A percentile compares a stretch with the other conserved stretches of the same genome.
Evolutionary conservation across 2,113 vertebrate genomes (phyloP).

Genomic region (Aphyosemion australe): DNA sequence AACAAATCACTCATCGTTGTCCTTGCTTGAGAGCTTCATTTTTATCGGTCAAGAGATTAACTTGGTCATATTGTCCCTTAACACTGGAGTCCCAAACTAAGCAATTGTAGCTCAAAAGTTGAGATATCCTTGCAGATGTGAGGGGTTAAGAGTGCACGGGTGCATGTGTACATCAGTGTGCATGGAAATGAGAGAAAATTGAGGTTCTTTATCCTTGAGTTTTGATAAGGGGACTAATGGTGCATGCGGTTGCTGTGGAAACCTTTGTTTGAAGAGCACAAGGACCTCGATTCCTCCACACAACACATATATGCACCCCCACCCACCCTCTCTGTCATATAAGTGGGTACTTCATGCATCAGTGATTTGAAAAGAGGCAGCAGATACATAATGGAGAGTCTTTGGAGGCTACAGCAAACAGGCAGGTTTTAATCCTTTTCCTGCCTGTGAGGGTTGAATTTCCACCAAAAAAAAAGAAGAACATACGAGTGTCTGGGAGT

Average conservation of each 20-base stretch:
- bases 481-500: conserved; percentile 7
- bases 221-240: conserved; percentile 68
- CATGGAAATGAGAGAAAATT: conserved; percentile 51
- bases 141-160: conserved; percentile 29
- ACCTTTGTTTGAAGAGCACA: conserved; percentile 72
- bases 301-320: conserved; percentile 11
- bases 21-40: conserved; percentile 28
- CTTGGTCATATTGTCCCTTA: conserved; percentile 8
- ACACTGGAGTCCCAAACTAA: conserved; percentile 20
- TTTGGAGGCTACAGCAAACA: conserved; percentile 52
- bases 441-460: conserved; percentile 41
- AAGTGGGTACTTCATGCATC: conserved; percentile 60
- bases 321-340: conserved; percentile 34
- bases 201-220: conserved; percentile 54
- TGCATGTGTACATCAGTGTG: conserved; percentile 5
- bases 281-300: conserved; percentile 65
- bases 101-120: conserved; percentile 48
- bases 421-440: conserved; percentile 47
- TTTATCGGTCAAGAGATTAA: conserved; percentile 40
- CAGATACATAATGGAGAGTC: conserved; percentile 69
- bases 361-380: conserved; percentile 68
- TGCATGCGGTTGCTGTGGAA: conserved; percentile 74
- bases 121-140: conserved; percentile 44
- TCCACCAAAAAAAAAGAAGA: conserved; percentile 9
- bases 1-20: conserved; percentile 13